Conservation (phyloP, 2,888 invertebrate genomes). For the Chalcosyrphus nemorum region DNA sequence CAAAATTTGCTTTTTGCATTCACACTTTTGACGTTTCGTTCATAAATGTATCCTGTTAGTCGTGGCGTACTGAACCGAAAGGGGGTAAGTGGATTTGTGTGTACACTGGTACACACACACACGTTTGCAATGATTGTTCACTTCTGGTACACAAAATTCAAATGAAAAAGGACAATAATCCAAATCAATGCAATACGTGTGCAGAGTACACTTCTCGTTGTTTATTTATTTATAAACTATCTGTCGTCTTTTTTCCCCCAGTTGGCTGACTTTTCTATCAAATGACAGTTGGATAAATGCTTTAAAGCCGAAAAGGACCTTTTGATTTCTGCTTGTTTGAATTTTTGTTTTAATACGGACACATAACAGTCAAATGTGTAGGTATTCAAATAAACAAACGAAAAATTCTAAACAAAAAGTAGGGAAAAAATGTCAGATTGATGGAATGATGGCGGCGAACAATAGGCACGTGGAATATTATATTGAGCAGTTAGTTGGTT, state of each 20-base stretch:
- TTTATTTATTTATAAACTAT: neutral
- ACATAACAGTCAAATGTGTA: neutral
- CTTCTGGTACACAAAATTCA: neutral
- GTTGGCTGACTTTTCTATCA: neutral
- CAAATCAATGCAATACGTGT: neutral
- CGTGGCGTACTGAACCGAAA: neutral
- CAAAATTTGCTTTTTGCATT: neutral
- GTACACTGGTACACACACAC: neutral
- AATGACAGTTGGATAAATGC: neutral
- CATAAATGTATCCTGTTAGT: neutral
- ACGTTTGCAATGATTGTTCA: neutral
- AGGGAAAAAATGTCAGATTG: neutral
- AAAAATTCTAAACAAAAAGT: neutral
- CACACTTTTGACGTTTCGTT: neutral
- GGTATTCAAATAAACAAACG: neutral
- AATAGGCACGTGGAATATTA: no score
- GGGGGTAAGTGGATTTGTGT: neutral
- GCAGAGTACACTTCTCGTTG: neutral
- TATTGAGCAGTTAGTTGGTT: no score
- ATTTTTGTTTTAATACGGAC: no score
- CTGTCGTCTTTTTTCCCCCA: neutral
- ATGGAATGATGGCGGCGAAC: no score
- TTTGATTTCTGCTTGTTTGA: no score
- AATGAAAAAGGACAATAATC: neutral
- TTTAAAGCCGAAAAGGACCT: no score